A percentile compares a stretch with the other conserved stretches of the same genome.
Evolutionary conservation across 2,888 invertebrate genomes (phyloP).

Genomic region (Himalopsyche tibetana): DNA sequence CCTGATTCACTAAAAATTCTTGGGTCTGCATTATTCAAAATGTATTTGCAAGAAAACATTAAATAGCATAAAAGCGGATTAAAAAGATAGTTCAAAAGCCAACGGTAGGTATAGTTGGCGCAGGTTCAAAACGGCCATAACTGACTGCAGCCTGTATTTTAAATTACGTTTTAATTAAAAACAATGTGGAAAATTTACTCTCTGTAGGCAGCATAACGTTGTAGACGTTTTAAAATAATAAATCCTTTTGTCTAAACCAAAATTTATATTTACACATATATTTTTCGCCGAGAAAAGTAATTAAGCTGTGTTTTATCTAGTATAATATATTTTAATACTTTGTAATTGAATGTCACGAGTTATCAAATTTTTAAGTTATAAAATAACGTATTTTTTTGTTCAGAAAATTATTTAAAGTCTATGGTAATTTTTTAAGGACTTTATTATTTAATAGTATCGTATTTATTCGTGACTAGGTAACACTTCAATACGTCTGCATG

Average conservation of each 20-base stretch:
- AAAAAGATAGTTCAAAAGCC: conserved; percentile 55
- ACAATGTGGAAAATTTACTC: conserved; percentile 40
- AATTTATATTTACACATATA: conserved; percentile 41
- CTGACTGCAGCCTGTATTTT: conserved; percentile 48
- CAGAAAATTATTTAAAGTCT: no score
- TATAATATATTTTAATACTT: conserved; percentile 16
- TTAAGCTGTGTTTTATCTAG: conserved; percentile 29
- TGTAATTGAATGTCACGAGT: not conserved
- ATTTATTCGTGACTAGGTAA: no score
- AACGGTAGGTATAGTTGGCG: conserved; percentile 50
- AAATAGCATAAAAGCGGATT: conserved; percentile 49
- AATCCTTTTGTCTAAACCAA: conserved; percentile 32
- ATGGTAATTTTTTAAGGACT: no score
- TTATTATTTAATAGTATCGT: no score
- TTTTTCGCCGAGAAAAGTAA: conserved; percentile 6
- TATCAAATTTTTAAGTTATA: no score
- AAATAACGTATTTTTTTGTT: no score
- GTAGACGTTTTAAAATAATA: conserved; percentile 45
- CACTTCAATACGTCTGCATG: no score
- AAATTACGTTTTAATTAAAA: conserved; percentile 41
- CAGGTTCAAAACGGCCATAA: conserved; percentile 47
- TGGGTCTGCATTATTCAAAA: conserved; percentile 53
- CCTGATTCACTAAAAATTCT: not conserved
- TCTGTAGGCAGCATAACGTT: not conserved
- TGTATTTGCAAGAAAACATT: conserved; percentile 55